Percentiles rank a stretch among this genome's conserved stretches.
Evolutionary conservation across 2,113 vertebrate genomes (phyloP).

Genomic region (Nothocercus nigrocapillus): DNA sequence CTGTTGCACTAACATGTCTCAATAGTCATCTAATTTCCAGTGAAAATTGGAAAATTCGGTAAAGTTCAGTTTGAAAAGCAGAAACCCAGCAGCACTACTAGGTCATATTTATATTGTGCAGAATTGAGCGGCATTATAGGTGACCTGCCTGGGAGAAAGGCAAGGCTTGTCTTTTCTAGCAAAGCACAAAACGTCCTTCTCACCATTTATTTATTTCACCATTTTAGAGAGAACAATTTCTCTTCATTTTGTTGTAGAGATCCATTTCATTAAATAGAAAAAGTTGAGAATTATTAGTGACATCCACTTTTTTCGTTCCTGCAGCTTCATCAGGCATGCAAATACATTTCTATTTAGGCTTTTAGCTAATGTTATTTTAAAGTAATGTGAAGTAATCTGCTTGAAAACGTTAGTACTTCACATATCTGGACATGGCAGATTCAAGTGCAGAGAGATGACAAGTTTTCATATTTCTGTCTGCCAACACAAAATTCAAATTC

Average conservation of each 20-base stretch:
- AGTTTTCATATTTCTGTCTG: conserved; percentile 77
- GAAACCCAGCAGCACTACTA: background rate
- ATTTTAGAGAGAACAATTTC: background rate
- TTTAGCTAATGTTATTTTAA: conserved; percentile 24
- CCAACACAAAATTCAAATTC: conserved; percentile 79
- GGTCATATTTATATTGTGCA: background rate
- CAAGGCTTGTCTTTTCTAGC: background rate
- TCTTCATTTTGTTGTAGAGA: background rate
- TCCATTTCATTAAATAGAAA: background rate
- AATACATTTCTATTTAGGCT: conserved; percentile 43
- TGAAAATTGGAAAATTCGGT: background rate
- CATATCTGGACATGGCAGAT: conserved; percentile 71
- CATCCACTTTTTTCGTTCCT: background rate
- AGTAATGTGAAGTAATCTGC: conserved; percentile 47
- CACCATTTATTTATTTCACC: background rate
- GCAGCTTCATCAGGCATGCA: conserved; percentile 63
- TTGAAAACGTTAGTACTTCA: conserved; percentile 62
- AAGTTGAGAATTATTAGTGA: background rate
- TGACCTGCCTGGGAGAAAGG: background rate
- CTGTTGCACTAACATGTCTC: background rate
- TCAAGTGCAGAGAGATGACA: conserved; percentile 76
- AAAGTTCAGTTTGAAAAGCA: background rate
- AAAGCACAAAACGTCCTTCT: background rate
- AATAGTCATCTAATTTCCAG: background rate
- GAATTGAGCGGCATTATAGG: background rate